Evolutionary conservation across 2,797 vertebrate genomes (phyloP), one percentile per base, ranked within the genome.

Genomic region (Chloroceryle inda): DNA sequence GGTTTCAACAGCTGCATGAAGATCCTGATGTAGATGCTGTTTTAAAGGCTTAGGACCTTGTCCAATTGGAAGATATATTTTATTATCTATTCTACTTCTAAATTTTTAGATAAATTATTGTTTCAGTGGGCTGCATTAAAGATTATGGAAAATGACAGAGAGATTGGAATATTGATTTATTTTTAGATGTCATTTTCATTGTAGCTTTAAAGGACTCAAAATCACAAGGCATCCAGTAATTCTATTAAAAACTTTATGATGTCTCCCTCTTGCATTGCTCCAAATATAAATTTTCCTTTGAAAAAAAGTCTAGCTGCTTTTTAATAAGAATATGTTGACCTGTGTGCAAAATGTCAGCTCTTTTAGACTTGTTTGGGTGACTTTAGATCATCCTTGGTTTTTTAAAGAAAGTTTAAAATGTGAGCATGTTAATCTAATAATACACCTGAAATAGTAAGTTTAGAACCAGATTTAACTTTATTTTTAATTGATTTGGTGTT

Each of bases 171-270:
- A 56, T 44, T 76, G 52, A 88, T 50, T 94, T 74, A 87, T 93
- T 95, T 91, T 93, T 55, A 93, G 62, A 88, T 84, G 42, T 55
- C 11, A 2, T 61, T 82, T 96, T 83, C 85, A 84, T 21, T 86
- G 63, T 88, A 73, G 17, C 37, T 92, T 78, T 76, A 55, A 91
- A 94, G 75, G 95, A 33, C 58, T 85, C 44, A 37, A 85, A 85
- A 95, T 85, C 83, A 80, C 82, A 82, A 94, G 67, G 12, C 78
- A 94, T 47, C 15, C 76, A 87, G 88, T 79, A 94, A 93, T 92
- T 88, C 52, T 93, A 89, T 97, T 75, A 88, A 91, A 71, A 79
- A 73, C 21, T 79, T 96, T 75, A 85, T 71, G 56, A 76, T 66
- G 52, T 88, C 62, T 95, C 37, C 42, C 37, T 94, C 17, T 44